Evolutionary conservation across 2,888 invertebrate genomes (phyloP).

Genomic region (Netelia melanura): DNA sequence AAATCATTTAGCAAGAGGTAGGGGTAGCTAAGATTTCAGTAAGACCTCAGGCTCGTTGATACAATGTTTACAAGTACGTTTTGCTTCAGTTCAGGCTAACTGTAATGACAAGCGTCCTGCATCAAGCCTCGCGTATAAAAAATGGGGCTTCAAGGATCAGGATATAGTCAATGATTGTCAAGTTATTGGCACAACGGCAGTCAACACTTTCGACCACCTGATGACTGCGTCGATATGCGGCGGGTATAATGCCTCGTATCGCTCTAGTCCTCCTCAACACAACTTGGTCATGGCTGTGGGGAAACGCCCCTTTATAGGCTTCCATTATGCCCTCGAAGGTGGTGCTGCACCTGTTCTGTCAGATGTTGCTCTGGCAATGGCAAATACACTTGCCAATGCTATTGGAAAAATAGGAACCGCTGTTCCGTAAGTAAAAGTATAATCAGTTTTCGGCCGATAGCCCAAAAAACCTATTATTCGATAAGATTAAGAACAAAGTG

Average conservation of each 20-base stretch:
- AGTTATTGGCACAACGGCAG: slow-evolving; percentile 90
- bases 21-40: neutral
- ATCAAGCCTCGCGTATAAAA: slow-evolving; percentile 91
- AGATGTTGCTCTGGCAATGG: slow-evolving; percentile 97
- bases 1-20: slow-evolving; percentile 93
- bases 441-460: neutral
- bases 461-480: slow-evolving; percentile 1
- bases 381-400: slow-evolving; percentile 93
- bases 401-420: slow-evolving; percentile 84
- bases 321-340: slow-evolving; percentile 96
- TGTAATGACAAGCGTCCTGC: slow-evolving; percentile 87
- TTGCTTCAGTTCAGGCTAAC: slow-evolving; percentile 88
- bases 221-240: slow-evolving; percentile 92
- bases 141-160: slow-evolving; percentile 94
- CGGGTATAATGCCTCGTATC: slow-evolving; percentile 90
- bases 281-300: slow-evolving; percentile 92
- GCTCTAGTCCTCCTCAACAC: slow-evolving; percentile 91
- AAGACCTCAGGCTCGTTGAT: slow-evolving; percentile 14
- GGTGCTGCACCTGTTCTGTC: slow-evolving; percentile 92
- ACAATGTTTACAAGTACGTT: neutral
- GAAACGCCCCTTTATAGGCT: slow-evolving; percentile 93
- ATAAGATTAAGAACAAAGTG: neutral
- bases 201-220: slow-evolving; percentile 94
- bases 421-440: slow-evolving; percentile 89
- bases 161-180: slow-evolving; percentile 91